A percentile compares a stretch with the other conserved stretches of the same genome.
These are phyloP conservation scores for Baronia brevicornis DNA, from an alignment of 2,888 invertebrate genomes.

Conservation along the genomic window DNA sequence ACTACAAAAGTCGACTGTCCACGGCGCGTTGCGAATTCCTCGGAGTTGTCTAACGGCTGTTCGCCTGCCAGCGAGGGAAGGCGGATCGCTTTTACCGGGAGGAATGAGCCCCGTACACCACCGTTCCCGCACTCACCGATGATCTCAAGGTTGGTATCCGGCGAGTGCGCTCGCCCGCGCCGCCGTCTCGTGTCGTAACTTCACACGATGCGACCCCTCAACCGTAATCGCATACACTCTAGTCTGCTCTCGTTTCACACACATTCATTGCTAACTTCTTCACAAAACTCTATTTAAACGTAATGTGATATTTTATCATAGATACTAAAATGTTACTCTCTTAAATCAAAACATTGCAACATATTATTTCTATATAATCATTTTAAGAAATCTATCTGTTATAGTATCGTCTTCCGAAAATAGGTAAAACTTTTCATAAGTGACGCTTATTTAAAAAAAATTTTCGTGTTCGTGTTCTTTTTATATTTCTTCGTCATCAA, in stretches of 20 bases:
- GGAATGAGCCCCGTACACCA: constrained; percentile 73
- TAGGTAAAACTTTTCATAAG: too few species aligned
- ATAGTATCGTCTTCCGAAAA: too few species aligned
- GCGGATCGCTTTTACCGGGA: constrained; percentile 66
- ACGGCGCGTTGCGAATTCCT: constrained; percentile 53
- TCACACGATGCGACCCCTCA: constrained; percentile 50
- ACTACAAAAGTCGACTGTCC: constrained; percentile 63
- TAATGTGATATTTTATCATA: constrained; percentile 23
- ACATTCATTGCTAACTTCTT: constrained; percentile 25
- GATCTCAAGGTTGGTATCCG: constrained; percentile 70
- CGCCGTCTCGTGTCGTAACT: constrained; percentile 56
- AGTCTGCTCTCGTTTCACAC: constrained; percentile 56
- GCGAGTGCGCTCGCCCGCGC: constrained; percentile 24
- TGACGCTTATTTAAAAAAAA: too few species aligned
- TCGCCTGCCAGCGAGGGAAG: constrained; percentile 69
- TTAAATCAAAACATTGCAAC: too few species aligned
- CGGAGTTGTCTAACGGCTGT: constrained; percentile 65
- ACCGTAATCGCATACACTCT: constrained; percentile 46
- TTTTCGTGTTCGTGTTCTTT: too few species aligned
- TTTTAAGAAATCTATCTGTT: too few species aligned
- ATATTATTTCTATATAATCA: too few species aligned
- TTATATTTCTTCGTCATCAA: too few species aligned
- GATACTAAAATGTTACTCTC: constrained; percentile 20
- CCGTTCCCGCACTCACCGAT: constrained; percentile 69
- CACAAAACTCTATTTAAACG: constrained; percentile 21